A percentile compares a stretch with the other conserved stretches of the same genome.
Conservation (phyloP, 2,113 vertebrate genomes). For the Saccopteryx bilineata region DNA sequence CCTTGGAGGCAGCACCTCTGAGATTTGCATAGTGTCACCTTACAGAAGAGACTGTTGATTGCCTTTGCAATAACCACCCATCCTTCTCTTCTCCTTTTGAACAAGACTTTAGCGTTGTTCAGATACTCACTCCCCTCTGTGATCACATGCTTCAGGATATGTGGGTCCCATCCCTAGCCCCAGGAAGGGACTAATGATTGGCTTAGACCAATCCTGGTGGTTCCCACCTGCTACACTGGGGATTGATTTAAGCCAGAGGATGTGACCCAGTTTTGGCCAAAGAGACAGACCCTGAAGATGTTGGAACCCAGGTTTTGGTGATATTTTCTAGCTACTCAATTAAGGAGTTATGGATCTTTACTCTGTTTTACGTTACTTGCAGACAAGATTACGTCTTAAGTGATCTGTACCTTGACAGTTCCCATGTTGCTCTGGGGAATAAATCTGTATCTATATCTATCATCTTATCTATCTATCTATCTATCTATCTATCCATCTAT, state of each 20-base stretch:
- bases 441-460: background rate
- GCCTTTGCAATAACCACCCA: background rate
- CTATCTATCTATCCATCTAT: background rate
- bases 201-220: background rate
- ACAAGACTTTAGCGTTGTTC: background rate
- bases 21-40: conserved; percentile 58
- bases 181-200: background rate
- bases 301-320: background rate
- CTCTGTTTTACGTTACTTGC: background rate
- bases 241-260: background rate
- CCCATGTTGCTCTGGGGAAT: background rate
- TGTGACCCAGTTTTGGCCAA: background rate
- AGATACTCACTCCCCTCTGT: background rate
- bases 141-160: background rate
- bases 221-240: background rate
- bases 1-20: conserved; percentile 72
- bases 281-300: background rate
- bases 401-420: background rate
- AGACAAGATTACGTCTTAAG: background rate
- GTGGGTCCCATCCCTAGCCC: background rate
- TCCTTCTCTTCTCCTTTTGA: background rate
- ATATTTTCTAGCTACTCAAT: background rate
- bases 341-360: background rate
- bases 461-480: background rate
- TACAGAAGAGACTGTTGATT: background rate